Percentiles rank a stretch among this genome's conserved stretches.
phyloP scores from a whole-genome alignment of 2,797 vertebrate genomes.

The Danio kyathit region DNA sequence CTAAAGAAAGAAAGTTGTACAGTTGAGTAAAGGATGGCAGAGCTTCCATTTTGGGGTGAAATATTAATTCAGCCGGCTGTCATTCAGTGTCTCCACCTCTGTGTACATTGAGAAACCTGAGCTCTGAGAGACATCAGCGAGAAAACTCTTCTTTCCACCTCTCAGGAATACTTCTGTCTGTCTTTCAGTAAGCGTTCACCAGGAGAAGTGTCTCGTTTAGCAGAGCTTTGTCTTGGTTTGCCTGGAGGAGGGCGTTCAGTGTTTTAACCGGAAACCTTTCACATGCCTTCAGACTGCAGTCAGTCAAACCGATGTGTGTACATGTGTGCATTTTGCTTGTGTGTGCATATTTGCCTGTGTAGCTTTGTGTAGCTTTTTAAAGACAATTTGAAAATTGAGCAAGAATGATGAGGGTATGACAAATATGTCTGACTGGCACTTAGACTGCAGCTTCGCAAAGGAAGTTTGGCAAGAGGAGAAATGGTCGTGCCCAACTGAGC shows the following conservation, averaged over 20 bases:
- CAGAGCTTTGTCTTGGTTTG: constrained; percentile 72
- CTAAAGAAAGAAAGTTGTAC: not conserved
- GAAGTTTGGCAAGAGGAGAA: too few relatives aligned
- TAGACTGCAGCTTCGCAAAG: too few relatives aligned
- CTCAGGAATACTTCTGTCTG: constrained; percentile 11
- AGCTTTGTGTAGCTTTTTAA: constrained; percentile 43
- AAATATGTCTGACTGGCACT: too few relatives aligned
- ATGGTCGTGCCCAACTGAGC: too few relatives aligned
- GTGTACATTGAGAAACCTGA: constrained; percentile 58
- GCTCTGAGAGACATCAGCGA: constrained; percentile 65
- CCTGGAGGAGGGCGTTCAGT: constrained; percentile 73
- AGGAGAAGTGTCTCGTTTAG: constrained; percentile 51
- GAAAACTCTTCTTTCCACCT: constrained; percentile 25
- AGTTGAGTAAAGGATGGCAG: constrained; percentile 6
- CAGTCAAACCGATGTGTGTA: constrained; percentile 28
- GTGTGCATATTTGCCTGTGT: constrained; percentile 1
- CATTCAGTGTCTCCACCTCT: constrained; percentile 8
- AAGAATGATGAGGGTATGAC: not conserved
- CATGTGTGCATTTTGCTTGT: constrained; percentile 31
- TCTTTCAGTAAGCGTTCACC: constrained; percentile 43
- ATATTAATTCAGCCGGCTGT: constrained; percentile 16
- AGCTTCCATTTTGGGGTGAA: constrained; percentile 8
- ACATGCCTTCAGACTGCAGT: constrained; percentile 71
- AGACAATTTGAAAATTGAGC: not conserved
- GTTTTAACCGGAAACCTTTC: constrained; percentile 61